phyloP scores from a whole-genome alignment of 2,888 invertebrate species.

The Cremastobaeus sp. region DNA sequence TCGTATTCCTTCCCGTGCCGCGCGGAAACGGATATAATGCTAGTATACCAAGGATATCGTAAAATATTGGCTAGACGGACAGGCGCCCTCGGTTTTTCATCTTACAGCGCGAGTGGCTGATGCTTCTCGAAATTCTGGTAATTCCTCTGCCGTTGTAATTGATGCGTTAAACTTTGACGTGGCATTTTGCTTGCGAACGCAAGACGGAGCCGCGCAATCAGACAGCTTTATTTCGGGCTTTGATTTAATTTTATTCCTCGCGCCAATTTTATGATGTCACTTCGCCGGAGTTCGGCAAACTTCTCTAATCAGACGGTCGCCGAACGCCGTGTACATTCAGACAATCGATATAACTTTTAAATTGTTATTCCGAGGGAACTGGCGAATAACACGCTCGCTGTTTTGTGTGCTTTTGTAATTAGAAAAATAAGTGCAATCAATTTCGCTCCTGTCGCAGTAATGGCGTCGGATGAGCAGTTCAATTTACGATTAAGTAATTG shows the following conservation, averaged over 20 bases:
- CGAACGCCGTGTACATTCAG: not conserved
- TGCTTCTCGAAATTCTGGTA: constrained; percentile 10
- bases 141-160: constrained; percentile 24
- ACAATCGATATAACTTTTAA: constrained; percentile 32
- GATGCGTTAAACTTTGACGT: constrained; percentile 34
- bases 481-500: no score
- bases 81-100: constrained; percentile 69
- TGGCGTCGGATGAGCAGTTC: no score
- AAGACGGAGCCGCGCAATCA: constrained; percentile 18
- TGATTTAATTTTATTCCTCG: constrained; percentile 43
- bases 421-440: no score
- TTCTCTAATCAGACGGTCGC: constrained; percentile 28
- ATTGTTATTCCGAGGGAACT: constrained; percentile 11
- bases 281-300: constrained; percentile 9
- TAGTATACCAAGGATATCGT: constrained; percentile 64
- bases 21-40: constrained; percentile 34
- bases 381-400: constrained; percentile 3
- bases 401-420: no score
- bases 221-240: constrained; percentile 23
- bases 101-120: constrained; percentile 27
- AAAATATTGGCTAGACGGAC: constrained; percentile 76
- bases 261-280: constrained; percentile 31
- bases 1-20: constrained; percentile 41
- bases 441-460: no score
- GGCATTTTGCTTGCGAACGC: constrained; percentile 2